Conservation (phyloP, 1,140 invertebrate genomes). For the Heliothis subflexa region DNA sequence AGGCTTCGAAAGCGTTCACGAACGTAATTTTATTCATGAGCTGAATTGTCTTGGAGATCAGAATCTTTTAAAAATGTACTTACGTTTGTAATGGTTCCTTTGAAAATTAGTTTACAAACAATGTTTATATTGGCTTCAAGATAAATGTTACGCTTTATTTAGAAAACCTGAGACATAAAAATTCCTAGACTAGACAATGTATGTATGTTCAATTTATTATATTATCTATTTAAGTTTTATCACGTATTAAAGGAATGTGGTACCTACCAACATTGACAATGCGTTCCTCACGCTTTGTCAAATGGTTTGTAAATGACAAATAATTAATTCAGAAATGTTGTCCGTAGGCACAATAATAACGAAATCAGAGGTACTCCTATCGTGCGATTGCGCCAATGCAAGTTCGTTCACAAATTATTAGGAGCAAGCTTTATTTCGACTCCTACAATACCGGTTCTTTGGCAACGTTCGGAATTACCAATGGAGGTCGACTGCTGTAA, state of each 20-base stretch:
- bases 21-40: conserved; percentile 53
- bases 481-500: conserved; percentile 59
- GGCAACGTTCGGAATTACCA: conserved; percentile 60
- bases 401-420: conserved; percentile 51
- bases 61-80: conserved; percentile 18
- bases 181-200: neutral
- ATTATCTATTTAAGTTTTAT: conserved; percentile 32
- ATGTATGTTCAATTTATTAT: neutral
- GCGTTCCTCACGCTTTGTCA: conserved; percentile 9
- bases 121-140: neutral
- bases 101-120: conserved; percentile 21
- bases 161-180: conserved; percentile 3
- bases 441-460: conserved; percentile 61
- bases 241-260: conserved; percentile 25
- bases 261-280: no score
- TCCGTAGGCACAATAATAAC: conserved; percentile 16
- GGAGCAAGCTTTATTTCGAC: conserved; percentile 53
- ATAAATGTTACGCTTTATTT: neutral
- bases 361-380: conserved; percentile 17
- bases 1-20: conserved; percentile 50
- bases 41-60: conserved; percentile 42
- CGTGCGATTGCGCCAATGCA: conserved; percentile 40
- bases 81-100: conserved; percentile 21
- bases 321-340: neutral
- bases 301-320: neutral